Conservation (phyloP, 2,113 vertebrate genomes). For the Nerophis ophidion region DNA sequence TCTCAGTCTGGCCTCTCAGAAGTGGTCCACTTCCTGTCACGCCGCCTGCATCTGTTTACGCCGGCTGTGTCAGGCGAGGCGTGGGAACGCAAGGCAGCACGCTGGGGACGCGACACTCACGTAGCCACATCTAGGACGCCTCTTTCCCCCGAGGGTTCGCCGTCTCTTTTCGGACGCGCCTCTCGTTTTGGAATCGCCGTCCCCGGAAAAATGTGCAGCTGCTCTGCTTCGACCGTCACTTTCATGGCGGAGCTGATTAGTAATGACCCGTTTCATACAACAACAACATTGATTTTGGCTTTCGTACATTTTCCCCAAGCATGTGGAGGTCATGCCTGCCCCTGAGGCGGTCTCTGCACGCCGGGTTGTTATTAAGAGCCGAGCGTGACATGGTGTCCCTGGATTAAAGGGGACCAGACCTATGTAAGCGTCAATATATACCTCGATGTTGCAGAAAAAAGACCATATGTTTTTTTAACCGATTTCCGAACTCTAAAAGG, state of each 20-base stretch:
- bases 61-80: slow-evolving; percentile 48
- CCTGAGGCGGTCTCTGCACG: slow-evolving; percentile 8
- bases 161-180: too few relatives aligned
- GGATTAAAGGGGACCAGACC: too few relatives aligned
- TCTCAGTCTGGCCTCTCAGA: slow-evolving; percentile 43
- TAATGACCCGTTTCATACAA: background rate
- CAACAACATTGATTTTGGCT: slow-evolving; percentile 1
- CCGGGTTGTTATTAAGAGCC: slow-evolving; percentile 16
- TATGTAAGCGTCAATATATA: too few relatives aligned
- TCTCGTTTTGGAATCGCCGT: too few relatives aligned
- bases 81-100: slow-evolving; percentile 57
- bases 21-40: slow-evolving; percentile 61
- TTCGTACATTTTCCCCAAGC: slow-evolving; percentile 2
- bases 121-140: slow-evolving; percentile 21
- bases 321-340: slow-evolving; percentile 16
- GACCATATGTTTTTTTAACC: too few relatives aligned
- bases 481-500: too few relatives aligned
- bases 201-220: too few relatives aligned
- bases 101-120: slow-evolving; percentile 33
- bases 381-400: slow-evolving; percentile 16
- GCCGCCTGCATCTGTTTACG: slow-evolving; percentile 58
- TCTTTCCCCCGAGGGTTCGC: too few relatives aligned
- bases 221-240: slow-evolving; percentile 7
- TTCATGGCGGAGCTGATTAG: slow-evolving; percentile 6
- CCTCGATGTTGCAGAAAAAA: too few relatives aligned